These are phyloP conservation scores for Leptocoma aspasia DNA, from an alignment of 2,113 vertebrate genomes.

Conservation along the genomic window DNA sequence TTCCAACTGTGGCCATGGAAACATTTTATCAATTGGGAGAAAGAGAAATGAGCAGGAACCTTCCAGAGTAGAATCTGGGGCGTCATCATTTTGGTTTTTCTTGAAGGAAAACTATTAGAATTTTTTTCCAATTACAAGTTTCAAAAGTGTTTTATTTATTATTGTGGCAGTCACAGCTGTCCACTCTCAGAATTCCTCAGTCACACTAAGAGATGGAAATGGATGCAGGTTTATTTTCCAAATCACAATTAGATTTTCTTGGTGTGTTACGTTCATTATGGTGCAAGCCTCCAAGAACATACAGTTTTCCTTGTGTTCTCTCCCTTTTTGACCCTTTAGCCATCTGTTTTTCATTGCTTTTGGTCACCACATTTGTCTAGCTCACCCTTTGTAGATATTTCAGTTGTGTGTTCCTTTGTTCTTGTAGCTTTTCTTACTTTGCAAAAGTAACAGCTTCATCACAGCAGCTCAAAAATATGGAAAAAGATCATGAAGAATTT, in stretches of 20 bases:
- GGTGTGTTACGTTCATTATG: not conserved
- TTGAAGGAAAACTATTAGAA: not conserved
- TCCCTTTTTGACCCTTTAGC: not conserved
- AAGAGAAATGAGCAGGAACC: not conserved
- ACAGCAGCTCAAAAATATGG: not conserved
- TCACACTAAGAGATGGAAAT: not conserved
- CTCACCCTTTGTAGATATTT: not conserved
- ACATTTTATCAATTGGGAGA: not conserved
- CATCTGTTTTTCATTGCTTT: not conserved
- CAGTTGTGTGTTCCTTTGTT: not conserved
- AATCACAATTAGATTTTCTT: not conserved
- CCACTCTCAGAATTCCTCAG: not conserved
- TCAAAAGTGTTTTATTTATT: not conserved
- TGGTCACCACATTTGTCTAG: not conserved
- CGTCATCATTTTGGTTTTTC: not conserved
- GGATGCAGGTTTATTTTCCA: not conserved
- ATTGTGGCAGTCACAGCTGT: not conserved
- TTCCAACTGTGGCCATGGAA: not conserved
- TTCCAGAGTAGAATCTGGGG: not conserved
- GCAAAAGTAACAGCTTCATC: not conserved
- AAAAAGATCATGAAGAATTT: not conserved
- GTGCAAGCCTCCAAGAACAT: not conserved
- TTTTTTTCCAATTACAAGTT: not conserved
- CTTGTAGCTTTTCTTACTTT: not conserved
- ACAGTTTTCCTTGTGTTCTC: not conserved